phyloP scores from a whole-genome alignment of 2,888 invertebrate genomes.

The Drosophila kuntzei region DNA sequence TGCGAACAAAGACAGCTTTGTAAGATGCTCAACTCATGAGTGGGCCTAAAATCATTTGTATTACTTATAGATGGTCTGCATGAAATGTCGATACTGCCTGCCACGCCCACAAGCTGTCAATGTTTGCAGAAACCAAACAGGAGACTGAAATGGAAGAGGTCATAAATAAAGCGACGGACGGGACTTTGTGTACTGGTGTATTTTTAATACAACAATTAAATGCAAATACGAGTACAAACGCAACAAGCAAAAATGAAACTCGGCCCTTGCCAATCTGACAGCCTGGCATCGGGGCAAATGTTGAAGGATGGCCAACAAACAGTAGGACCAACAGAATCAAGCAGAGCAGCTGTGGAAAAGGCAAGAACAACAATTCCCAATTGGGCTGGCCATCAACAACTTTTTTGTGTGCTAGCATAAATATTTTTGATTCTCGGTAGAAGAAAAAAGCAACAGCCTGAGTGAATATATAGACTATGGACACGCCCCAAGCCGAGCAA shows the following conservation, averaged over 20 bases:
- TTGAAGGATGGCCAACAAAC: conserved; percentile 61
- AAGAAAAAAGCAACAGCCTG: conserved; percentile 52
- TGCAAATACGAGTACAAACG: conserved; percentile 67
- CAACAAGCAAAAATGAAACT: conserved; percentile 47
- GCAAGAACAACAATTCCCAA: conserved; percentile 51
- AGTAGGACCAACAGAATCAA: conserved; percentile 36
- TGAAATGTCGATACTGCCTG: conserved; percentile 37
- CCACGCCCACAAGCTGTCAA: conserved; percentile 70
- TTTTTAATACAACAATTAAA: conserved; percentile 80
- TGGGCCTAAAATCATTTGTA: conserved; percentile 54
- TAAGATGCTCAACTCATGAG: conserved; percentile 2
- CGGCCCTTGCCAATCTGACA: conserved; percentile 8
- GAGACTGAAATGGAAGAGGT: conserved; percentile 17
- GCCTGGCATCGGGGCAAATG: conserved; percentile 39
- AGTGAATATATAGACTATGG: conserved; percentile 64
- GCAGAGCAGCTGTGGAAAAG: conserved; percentile 26
- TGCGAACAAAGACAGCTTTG: conserved; percentile 2
- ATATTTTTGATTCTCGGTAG: conserved; percentile 65
- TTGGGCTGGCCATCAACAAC: conserved; percentile 54
- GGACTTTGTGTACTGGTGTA: conserved; percentile 50
- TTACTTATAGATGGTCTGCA: conserved; percentile 30
- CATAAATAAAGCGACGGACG: conserved; percentile 48
- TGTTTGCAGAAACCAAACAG: conserved; percentile 32
- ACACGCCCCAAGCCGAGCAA: conserved; percentile 58
- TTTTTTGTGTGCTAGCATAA: conserved; percentile 52